Evolutionary conservation across 2,888 invertebrate genomes (phyloP).

Genomic region (Leucozona laternaria): DNA sequence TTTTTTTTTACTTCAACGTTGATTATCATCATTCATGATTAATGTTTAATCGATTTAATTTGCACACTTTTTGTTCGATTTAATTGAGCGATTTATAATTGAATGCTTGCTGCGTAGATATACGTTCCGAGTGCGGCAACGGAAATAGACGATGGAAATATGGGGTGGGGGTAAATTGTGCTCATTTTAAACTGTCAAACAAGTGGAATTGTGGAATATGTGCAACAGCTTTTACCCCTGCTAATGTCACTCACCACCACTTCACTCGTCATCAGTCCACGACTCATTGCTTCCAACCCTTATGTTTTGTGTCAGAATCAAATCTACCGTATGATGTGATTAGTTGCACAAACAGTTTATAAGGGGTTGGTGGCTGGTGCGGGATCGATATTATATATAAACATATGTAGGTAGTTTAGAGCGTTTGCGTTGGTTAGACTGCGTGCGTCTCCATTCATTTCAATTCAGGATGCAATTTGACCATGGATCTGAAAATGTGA

Average conservation of each 20-base stretch:
- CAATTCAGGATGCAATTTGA: background rate
- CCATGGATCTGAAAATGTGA: background rate
- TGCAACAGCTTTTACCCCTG: conserved; percentile 57
- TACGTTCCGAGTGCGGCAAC: background rate
- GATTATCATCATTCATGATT: conserved; percentile 71
- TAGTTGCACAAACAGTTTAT: conserved; percentile 63
- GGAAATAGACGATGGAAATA: background rate
- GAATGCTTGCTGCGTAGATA: conserved; percentile 45
- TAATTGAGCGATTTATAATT: conserved; percentile 76
- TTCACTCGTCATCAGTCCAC: background rate
- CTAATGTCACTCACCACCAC: background rate
- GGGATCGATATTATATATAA: background rate
- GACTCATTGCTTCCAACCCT: conserved; percentile 27
- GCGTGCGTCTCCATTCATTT: background rate
- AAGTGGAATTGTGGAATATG: conserved; percentile 38
- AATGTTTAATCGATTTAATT: conserved; percentile 75
- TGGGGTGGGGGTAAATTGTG: background rate
- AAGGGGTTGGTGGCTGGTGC: background rate
- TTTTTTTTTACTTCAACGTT: conserved; percentile 23
- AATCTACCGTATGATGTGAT: conserved; percentile 68
- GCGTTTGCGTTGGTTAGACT: background rate
- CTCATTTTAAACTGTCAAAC: conserved; percentile 42
- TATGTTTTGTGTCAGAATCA: conserved; percentile 58
- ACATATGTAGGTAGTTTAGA: background rate
- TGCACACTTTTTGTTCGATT: conserved; percentile 73